These are phyloP conservation scores for Trematomus bernacchii DNA, from an alignment of 2,797 vertebrate species.

Conservation along the genomic window DNA sequence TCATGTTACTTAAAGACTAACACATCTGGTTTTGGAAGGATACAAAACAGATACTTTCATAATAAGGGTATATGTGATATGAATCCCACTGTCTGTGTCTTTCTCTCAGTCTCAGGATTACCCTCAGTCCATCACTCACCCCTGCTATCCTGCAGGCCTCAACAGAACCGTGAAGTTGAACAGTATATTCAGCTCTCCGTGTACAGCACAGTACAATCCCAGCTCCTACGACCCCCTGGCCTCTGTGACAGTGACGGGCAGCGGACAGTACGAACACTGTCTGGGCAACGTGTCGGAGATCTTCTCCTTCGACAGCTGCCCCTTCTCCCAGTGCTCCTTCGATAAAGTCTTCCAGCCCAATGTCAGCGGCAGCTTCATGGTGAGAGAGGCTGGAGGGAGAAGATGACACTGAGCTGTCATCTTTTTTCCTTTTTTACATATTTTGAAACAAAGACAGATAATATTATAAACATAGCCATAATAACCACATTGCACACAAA, in stretches of 20 bases:
- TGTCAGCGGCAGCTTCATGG: conserved; percentile 85
- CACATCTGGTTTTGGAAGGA: no score
- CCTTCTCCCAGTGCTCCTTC: conserved; percentile 85
- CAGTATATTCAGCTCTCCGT: conserved; percentile 82
- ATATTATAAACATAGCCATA: not conserved
- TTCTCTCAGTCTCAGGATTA: conserved; percentile 75
- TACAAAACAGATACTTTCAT: no score
- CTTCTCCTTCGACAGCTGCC: conserved; percentile 84
- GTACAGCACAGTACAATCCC: conserved; percentile 55
- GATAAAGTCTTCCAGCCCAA: conserved; percentile 86
- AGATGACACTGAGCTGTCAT: not conserved
- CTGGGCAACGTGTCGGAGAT: conserved; percentile 79
- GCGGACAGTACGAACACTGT: conserved; percentile 80
- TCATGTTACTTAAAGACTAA: no score
- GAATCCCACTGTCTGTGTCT: conserved; percentile 9
- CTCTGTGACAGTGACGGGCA: conserved; percentile 79
- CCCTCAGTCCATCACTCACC: conserved; percentile 68
- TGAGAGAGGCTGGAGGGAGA: conserved; percentile 65
- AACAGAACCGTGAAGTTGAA: conserved; percentile 39
- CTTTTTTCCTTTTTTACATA: not conserved
- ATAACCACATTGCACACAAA: not conserved
- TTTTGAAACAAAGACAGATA: not conserved
- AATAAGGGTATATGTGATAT: no score
- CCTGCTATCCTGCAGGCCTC: conserved; percentile 87
- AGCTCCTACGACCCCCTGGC: not conserved